Base-by-base conservation (phyloP, 2,113 vertebrate genomes). In the Morone saxatilis region DNA sequence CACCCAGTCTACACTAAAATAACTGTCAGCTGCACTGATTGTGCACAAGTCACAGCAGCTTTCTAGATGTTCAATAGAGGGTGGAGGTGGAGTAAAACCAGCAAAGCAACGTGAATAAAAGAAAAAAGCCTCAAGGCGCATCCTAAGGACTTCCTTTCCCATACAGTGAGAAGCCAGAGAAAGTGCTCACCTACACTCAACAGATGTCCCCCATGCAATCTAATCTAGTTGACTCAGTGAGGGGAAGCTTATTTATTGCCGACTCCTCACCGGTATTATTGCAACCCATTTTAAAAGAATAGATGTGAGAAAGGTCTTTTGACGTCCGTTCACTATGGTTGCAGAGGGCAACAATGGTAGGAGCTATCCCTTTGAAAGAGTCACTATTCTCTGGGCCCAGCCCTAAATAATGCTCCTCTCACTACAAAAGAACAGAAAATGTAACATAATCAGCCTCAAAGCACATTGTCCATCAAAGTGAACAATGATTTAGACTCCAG, bases 361-460 rank as follows among this genome's bases (percentile, higher is more conserved):
- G 62, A 71, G 88, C 86, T 82, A 36, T 75, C 92, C 87, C 89
- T 96, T 94, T 97, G 91, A 97, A 96, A 95, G 74, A 84, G 91
- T 94, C 89, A 68, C 90, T 92, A 91, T 95, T 95, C 94, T 95
- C 68, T 90, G 90, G 76, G 73, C 83, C 80, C 87, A 83, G 86
- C 84, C 93, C 88, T 94, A 88, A 95, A 95, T 91, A 96, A 93
- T 76, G 83, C 71, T 86, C 88, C 94, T 90, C 90, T 90, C 87
- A 43, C 74, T 67, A 95, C 95, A 96, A 96, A 97, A 96, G 93
- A 83, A 88, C 87, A 88, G 91, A 84, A 86, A 94, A 90, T 89
- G 95, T 92, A 96, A 96, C 91, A 91, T 89, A 88, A 95, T 94
- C 91, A 94, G 75, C 88, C 93, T 95, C 91, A 94, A 95, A 96